A percentile compares a stretch with the other conserved stretches of the same genome.
Evolutionary conservation across 2,888 invertebrate species (phyloP).

Genomic region (Acronicta aceris): DNA sequence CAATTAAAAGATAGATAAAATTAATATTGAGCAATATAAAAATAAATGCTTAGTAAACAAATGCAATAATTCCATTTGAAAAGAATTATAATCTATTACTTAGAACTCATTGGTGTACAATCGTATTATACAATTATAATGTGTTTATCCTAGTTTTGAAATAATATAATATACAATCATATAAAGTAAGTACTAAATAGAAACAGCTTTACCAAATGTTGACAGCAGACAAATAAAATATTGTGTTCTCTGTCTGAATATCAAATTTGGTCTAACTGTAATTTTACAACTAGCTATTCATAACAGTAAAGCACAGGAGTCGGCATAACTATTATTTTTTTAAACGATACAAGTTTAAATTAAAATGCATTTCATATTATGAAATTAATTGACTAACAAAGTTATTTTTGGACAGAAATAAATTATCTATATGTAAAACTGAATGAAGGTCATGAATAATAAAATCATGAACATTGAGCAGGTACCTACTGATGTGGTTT

Average conservation of each 20-base stretch:
- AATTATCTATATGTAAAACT: neutral
- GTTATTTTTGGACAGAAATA: slow-evolving; percentile 6
- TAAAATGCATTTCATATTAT: slow-evolving; percentile 17
- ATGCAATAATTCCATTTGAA: slow-evolving; percentile 67
- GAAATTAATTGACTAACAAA: slow-evolving; percentile 3
- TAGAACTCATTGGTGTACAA: slow-evolving; percentile 81
- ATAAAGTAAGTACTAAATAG: slow-evolving; percentile 26
- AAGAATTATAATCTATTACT: slow-evolving; percentile 65
- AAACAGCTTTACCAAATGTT: slow-evolving; percentile 27
- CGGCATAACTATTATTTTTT: slow-evolving; percentile 27
- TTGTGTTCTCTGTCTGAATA: slow-evolving; percentile 7
- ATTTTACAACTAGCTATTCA: slow-evolving; percentile 27
- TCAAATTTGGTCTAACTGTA: slow-evolving; percentile 35
- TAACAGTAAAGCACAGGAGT: slow-evolving; percentile 42
- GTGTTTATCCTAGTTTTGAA: slow-evolving; percentile 34
- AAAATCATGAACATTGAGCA: slow-evolving; percentile 48
- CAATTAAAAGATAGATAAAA: slow-evolving; percentile 63
- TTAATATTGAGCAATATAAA: slow-evolving; percentile 78
- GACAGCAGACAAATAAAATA: slow-evolving; percentile 10
- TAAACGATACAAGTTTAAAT: slow-evolving; percentile 34
- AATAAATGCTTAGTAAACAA: slow-evolving; percentile 72
- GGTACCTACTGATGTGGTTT: slow-evolving; percentile 54
- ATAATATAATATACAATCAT: slow-evolving; percentile 46
- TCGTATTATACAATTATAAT: slow-evolving; percentile 46
- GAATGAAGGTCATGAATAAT: slow-evolving; percentile 17